Percentiles rank a stretch among this genome's conserved stretches.
Evolutionary conservation across 2,888 invertebrate genomes (phyloP).

Genomic region (Adineta ricciae): DNA sequence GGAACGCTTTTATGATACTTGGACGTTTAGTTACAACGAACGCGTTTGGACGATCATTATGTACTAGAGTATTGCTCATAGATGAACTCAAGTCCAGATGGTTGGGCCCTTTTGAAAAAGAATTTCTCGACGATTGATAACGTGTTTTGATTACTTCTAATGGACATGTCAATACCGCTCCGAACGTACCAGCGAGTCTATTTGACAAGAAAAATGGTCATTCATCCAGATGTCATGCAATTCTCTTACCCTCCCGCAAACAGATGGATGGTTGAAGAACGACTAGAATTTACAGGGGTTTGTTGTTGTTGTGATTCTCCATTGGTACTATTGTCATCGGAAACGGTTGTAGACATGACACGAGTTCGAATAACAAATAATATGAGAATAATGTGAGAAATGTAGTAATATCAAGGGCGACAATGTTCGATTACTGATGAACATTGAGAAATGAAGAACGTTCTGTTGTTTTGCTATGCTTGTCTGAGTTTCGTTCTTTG

Average conservation of each 20-base stretch:
- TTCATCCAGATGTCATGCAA: neutral
- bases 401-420: neutral
- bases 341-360: neutral
- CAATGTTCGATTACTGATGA: neutral
- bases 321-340: neutral
- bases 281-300: neutral
- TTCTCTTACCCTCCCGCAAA: constrained; percentile 31
- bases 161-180: constrained; percentile 91
- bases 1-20: neutral
- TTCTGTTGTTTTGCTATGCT: neutral
- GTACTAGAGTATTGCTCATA: neutral
- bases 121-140: constrained; percentile 71
- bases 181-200: constrained; percentile 83
- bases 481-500: neutral
- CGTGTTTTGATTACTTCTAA: constrained; percentile 94
- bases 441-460: neutral
- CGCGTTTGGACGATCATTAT: neutral
- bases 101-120: neutral
- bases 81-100: neutral
- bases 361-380: neutral
- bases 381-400: neutral
- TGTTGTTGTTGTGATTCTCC: neutral
- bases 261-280: constrained; percentile 17
- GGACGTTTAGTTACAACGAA: neutral
- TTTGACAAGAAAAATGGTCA: neutral